phyloP scores from a whole-genome alignment of 2,888 invertebrate species.

The Metalampra italica region DNA sequence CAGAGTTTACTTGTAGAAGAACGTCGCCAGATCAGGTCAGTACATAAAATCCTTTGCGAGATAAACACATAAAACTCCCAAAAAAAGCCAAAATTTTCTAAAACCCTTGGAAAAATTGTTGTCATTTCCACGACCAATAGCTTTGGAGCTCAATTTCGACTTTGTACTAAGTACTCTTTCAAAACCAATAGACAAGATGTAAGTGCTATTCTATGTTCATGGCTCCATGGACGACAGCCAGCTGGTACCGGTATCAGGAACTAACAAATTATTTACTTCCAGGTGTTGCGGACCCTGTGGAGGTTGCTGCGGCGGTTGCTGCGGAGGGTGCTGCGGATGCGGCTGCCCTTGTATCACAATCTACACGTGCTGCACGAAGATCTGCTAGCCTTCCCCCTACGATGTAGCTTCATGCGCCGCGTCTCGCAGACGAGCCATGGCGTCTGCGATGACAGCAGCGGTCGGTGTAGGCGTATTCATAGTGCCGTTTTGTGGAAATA shows the following conservation, averaged over 20 bases:
- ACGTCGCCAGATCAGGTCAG: conserved; percentile 22
- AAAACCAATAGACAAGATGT: conserved; percentile 32
- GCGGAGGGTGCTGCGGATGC: conserved; percentile 25
- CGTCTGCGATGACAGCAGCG: conserved; percentile 1
- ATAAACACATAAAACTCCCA: conserved; percentile 30
- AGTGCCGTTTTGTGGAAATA: conserved; percentile 42
- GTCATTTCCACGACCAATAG: conserved; percentile 11
- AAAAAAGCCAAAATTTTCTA: conserved; percentile 26
- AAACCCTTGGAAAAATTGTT: conserved; percentile 17
- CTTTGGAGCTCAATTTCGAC: conserved; percentile 15
- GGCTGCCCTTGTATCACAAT: conserved; percentile 43
- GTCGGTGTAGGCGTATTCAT: conserved; percentile 16
- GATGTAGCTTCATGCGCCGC: background rate
- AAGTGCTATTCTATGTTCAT: conserved; percentile 23
- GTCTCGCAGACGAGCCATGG: conserved; percentile 1
- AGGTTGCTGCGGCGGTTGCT: conserved; percentile 22
- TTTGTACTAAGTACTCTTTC: conserved; percentile 13
- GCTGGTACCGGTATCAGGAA: no score
- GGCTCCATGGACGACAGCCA: no score
- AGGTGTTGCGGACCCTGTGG: conserved; percentile 53
- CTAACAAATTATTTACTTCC: conserved; percentile 9
- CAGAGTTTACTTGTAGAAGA: conserved; percentile 37
- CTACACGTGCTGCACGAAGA: conserved; percentile 21
- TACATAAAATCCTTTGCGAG: conserved; percentile 47
- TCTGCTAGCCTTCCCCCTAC: conserved; percentile 12